Evolutionary conservation across 2,113 vertebrate species (phyloP).

Genomic region (Pholis gunnellus): DNA sequence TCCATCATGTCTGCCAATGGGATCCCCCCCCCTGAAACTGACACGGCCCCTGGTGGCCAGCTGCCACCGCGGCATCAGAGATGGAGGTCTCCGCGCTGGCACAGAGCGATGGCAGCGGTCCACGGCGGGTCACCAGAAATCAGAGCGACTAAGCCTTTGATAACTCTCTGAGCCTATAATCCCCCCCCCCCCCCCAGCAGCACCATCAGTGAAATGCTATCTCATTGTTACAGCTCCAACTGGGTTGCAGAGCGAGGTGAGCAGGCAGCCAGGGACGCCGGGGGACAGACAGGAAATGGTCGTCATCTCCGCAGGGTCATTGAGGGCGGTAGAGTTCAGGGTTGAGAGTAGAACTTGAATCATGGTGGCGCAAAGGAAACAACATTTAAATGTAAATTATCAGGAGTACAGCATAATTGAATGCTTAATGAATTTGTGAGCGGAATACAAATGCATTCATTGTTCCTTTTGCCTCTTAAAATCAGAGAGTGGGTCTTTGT

Average conservation of each 20-base stretch:
- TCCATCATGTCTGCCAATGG: constrained; percentile 19
- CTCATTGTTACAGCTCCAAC: constrained; percentile 78
- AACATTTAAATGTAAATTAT: constrained; percentile 58
- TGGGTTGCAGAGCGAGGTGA: constrained; percentile 44
- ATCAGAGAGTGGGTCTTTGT: constrained; percentile 1
- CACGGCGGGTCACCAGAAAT: constrained; percentile 74
- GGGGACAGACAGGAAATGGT: constrained; percentile 37
- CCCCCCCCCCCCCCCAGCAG: constrained; percentile 53
- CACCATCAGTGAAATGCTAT: constrained; percentile 80
- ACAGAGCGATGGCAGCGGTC: constrained; percentile 67
- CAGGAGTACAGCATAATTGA: constrained; percentile 51
- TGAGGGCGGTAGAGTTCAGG: constrained; percentile 13
- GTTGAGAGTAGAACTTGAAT: constrained; percentile 15
- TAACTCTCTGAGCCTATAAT: constrained; percentile 84
- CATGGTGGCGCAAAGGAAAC: constrained; percentile 37
- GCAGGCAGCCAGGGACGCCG: constrained; percentile 32
- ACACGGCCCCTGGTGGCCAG: constrained; percentile 22
- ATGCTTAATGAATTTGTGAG: constrained; percentile 47
- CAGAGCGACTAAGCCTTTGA: constrained; percentile 82
- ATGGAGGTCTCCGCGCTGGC: constrained; percentile 52
- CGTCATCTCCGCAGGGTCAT: constrained; percentile 29
- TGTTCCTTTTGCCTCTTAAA: constrained; percentile 24
- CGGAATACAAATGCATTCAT: constrained; percentile 44
- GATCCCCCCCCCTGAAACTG: neutral
- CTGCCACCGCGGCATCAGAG: constrained; percentile 36